Evolutionary conservation across 2,888 invertebrate genomes (phyloP).

Genomic region (Rhagium mordax): DNA sequence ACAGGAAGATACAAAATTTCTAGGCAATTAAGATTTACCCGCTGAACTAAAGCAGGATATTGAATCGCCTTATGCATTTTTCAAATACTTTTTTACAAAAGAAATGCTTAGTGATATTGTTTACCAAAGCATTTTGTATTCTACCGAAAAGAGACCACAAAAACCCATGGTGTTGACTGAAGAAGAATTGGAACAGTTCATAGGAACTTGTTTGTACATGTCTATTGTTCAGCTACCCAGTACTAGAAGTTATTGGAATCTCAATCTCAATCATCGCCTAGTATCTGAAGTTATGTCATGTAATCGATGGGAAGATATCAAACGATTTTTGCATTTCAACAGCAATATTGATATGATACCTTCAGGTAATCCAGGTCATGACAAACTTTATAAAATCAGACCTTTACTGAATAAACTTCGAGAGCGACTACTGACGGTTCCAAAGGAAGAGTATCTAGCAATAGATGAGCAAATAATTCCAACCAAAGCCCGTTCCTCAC

Average conservation of each 20-base stretch:
- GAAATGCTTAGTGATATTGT: constrained; percentile 10
- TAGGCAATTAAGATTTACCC: neutral
- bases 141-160: neutral
- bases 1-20: constrained; percentile 13
- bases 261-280: constrained; percentile 4
- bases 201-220: constrained; percentile 10
- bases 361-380: neutral
- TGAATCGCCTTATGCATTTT: constrained; percentile 15
- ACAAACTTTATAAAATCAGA: constrained; percentile 26
- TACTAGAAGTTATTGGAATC: constrained; percentile 10
- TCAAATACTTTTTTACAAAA: constrained; percentile 18
- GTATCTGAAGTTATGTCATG: constrained; percentile 13
- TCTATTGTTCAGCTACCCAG: constrained; percentile 7
- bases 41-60: constrained; percentile 9
- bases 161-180: neutral
- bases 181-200: constrained; percentile 17
- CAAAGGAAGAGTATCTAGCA: constrained; percentile 35
- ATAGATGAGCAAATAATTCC: constrained; percentile 36
- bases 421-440: constrained; percentile 25
- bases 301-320: constrained; percentile 19
- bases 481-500: constrained; percentile 24
- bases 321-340: constrained; percentile 10
- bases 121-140: constrained; percentile 4
- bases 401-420: constrained; percentile 23
- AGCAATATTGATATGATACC: neutral